Evolutionary conservation across 2,113 vertebrate genomes (phyloP).

Genomic region (Nesoenas mayeri): DNA sequence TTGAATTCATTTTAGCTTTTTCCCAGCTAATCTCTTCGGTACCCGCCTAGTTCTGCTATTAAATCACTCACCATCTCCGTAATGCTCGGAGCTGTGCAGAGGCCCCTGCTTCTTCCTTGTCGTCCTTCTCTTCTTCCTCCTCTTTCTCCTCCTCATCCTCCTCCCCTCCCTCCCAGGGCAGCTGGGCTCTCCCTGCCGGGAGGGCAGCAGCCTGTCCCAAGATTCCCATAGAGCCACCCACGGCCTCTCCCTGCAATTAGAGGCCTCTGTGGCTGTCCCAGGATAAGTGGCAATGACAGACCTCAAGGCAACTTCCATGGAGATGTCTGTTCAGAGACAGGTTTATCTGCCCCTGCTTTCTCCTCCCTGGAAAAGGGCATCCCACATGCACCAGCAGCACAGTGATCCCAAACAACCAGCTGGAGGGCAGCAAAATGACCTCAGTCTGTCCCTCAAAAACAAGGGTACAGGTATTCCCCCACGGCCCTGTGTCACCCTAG

Average conservation of each 20-base stretch:
- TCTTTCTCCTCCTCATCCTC: neutral
- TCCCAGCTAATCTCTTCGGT: neutral
- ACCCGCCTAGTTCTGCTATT: neutral
- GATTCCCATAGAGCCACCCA: neutral
- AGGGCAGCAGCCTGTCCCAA: neutral
- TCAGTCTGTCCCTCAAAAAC: neutral
- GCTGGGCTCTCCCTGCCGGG: neutral
- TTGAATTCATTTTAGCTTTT: neutral
- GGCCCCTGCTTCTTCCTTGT: neutral
- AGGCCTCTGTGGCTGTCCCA: neutral
- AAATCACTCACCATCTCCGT: conserved; percentile 22
- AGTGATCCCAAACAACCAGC: fast-evolving
- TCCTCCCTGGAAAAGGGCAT: neutral
- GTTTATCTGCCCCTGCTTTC: neutral
- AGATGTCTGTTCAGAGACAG: neutral
- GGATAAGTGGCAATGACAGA: neutral
- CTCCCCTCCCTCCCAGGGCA: neutral
- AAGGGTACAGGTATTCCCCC: neutral
- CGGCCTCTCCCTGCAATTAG: conserved; percentile 53
- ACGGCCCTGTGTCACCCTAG: neutral
- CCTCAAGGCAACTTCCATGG: conserved; percentile 3
- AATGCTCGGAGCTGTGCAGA: neutral
- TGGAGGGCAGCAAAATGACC: neutral
- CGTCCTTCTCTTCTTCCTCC: neutral
- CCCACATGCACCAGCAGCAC: fast-evolving